Evolutionary conservation across 2,888 invertebrate species (phyloP).

Genomic region (Archips xylosteana): DNA sequence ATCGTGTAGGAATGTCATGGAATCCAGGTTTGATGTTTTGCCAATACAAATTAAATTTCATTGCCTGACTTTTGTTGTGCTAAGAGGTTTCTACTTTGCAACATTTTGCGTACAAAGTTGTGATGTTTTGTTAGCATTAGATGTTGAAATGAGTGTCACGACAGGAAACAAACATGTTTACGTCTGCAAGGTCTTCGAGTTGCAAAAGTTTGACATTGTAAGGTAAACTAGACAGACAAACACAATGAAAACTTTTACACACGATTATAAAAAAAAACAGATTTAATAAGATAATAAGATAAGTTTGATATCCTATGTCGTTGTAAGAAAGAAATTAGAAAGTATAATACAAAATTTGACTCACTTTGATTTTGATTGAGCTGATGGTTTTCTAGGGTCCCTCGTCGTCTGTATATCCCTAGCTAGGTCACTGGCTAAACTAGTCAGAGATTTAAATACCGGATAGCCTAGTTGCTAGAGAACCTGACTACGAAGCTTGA

Average conservation of each 20-base stretch:
- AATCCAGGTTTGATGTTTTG: slow-evolving; percentile 48
- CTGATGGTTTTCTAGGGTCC: too few relatives aligned
- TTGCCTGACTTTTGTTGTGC: slow-evolving; percentile 21
- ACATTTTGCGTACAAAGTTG: slow-evolving; percentile 7
- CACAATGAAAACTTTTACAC: neutral
- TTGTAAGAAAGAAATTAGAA: too few relatives aligned
- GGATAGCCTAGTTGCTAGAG: too few relatives aligned
- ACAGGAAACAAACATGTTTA: neutral
- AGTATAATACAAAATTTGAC: too few relatives aligned
- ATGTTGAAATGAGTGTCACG: neutral
- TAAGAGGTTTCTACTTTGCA: slow-evolving; percentile 9
- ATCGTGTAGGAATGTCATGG: slow-evolving; percentile 26
- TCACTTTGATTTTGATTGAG: too few relatives aligned
- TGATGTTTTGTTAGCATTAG: neutral
- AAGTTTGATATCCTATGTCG: too few relatives aligned
- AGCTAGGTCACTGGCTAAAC: too few relatives aligned
- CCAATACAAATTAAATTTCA: slow-evolving; percentile 48
- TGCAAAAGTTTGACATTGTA: neutral
- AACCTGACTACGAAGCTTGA: too few relatives aligned
- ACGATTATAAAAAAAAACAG: too few relatives aligned
- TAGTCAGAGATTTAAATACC: too few relatives aligned
- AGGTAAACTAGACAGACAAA: neutral
- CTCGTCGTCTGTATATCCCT: too few relatives aligned
- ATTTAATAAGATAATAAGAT: too few relatives aligned
- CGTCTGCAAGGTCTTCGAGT: neutral